Percentiles rank a stretch among this genome's conserved stretches.
phyloP scores from a whole-genome alignment of 2,113 vertebrate species.

The Anoplopoma fimbria region DNA sequence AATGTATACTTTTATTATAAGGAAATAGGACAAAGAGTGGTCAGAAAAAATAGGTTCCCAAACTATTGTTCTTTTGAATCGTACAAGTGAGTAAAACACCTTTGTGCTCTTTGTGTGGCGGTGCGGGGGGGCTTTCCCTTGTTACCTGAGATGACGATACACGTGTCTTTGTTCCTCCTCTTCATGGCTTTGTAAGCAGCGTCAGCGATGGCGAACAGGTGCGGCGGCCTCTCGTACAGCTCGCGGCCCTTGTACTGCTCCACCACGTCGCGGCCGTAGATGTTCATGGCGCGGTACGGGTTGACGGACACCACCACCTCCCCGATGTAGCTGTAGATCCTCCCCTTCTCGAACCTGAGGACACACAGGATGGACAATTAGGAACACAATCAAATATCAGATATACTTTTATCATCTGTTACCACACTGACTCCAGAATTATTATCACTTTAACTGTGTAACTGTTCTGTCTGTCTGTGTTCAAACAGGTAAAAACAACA shows the following conservation, averaged over 20 bases:
- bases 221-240: constrained; percentile 95
- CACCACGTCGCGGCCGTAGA: constrained; percentile 92
- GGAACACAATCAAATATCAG: background rate
- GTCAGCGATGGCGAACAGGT: constrained; percentile 96
- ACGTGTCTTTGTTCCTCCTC: constrained; percentile 96
- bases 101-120: background rate
- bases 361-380: background rate
- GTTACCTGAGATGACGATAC: constrained; percentile 97
- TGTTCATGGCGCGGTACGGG: constrained; percentile 94
- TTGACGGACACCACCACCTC: constrained; percentile 98
- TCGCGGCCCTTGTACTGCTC: constrained; percentile 97
- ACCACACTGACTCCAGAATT: background rate
- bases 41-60: background rate
- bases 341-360: constrained; percentile 94
- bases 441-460: background rate
- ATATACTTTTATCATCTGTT: background rate
- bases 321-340: constrained; percentile 96
- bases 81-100: background rate
- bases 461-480: background rate
- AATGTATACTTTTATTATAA: background rate
- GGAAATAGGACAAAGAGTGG: background rate
- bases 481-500: background rate
- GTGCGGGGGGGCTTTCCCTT: constrained; percentile 7
- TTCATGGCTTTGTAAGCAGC: constrained; percentile 99
- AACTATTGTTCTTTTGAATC: background rate